Evolutionary conservation across 2,888 invertebrate genomes (phyloP), one percentile per base, ranked within the genome.

Genomic region (Lymantria monacha): DNA sequence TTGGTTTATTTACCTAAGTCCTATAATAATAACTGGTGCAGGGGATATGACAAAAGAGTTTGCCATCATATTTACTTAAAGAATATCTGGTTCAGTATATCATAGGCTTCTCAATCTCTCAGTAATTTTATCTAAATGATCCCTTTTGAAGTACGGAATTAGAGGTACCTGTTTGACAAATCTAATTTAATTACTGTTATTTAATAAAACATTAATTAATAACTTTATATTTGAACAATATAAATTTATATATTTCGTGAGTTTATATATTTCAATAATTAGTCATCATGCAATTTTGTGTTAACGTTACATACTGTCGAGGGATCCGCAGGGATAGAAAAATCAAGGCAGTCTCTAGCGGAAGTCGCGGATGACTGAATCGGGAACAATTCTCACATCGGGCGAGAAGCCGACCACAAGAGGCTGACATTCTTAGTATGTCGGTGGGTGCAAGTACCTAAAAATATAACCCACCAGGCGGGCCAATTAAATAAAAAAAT

Each of bases 1-100:
- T 74, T 62, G 55, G 72, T 72, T 80, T 72, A 80, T 77, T 79
- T 74, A 69, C 74, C 61, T 54, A 68, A 72, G 63, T 69, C 44
- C 49, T 42, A 76, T 76, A 64, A 74, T 68, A 62, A 69, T 59
- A 59, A 50, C 55, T 51, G 55, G 49, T 46, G 55, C 49, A 59
- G 69, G 70, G 70, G 68, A 10, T 38, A 72, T 70, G 63, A 68
- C 69, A 68, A 72, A 72, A 70, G 66, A 66, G 67, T 62, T 62
- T 59, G 59, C 69, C 59, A 49, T 66, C 58, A 65, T 61, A 62
- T 64, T 65, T 46, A 58, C 54, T 44, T 43, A 44, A 41, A 46
- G 55, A 62, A 58, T 60, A 55, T 56, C 46, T 42, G 14, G 33
- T 10, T 42, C 9, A 9, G 14, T n/a, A 42, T 30, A 12, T 30